Percentiles rank a stretch among this genome's conserved stretches.
Evolutionary conservation across 2,888 invertebrate genomes (phyloP).

Genomic region (Drosophila lacicola): DNA sequence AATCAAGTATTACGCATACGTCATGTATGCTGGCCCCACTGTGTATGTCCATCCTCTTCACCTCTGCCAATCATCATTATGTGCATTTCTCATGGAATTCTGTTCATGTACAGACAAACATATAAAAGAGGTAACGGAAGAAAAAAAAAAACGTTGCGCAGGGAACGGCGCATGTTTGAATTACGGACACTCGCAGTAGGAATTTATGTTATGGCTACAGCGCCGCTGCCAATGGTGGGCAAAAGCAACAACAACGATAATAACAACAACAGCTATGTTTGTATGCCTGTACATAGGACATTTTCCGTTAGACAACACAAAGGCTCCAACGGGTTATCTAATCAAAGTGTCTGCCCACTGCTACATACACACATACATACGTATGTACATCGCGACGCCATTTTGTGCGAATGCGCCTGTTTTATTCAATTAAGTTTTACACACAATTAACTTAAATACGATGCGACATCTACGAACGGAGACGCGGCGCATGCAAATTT

Average conservation of each 20-base stretch:
- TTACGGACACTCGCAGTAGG: constrained; percentile 79
- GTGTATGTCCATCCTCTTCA: neutral
- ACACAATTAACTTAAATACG: constrained; percentile 24
- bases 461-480: constrained; percentile 10
- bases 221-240: constrained; percentile 65
- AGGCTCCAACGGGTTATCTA: constrained; percentile 47
- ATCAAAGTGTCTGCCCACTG: constrained; percentile 14
- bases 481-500: constrained; percentile 32
- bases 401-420: constrained; percentile 35
- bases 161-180: constrained; percentile 87
- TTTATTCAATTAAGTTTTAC: constrained; percentile 27
- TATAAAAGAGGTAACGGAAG: neutral
- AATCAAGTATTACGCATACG: constrained; percentile 59
- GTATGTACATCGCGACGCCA: constrained; percentile 25
- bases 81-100: constrained; percentile 3
- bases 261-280: constrained; percentile 2
- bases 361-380: constrained; percentile 1
- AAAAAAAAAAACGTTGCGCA: constrained; percentile 35
- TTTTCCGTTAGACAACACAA: constrained; percentile 22
- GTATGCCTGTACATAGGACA: neutral
- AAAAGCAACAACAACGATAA: constrained; percentile 14
- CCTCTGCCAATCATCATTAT: neutral
- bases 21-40: constrained; percentile 29
- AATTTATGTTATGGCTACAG: constrained; percentile 40
- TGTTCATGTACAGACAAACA: neutral